Evolutionary conservation across 2,797 vertebrate species (phyloP), one percentile per base, ranked within the genome.

Genomic region (Enteromius unitaeniatus): DNA sequence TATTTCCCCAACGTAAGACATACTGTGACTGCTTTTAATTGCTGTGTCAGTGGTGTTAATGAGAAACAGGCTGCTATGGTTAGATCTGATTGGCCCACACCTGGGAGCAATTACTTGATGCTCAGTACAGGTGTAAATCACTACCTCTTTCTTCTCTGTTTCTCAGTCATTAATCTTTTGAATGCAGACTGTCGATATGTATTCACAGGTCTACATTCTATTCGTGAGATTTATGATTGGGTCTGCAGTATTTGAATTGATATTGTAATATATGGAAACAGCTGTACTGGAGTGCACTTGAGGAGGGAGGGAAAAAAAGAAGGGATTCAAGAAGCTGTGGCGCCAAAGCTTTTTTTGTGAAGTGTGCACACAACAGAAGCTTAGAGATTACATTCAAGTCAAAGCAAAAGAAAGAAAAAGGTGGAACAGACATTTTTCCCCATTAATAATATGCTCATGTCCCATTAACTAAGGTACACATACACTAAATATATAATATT

Each of bases 11-110:
- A 14, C 14, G 58, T 65, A 75, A 17, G 47, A 14, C 53, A 42
- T 40, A 45, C 51, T 1, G 31, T 67, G 60, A 62, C 47, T 60
- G 51, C 9, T 14, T 73, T 78, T 85, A 14, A 85, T 79, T 68
- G 84, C 40, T 53, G 28, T 42, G 72, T 60, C 78, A 70, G 49
- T 73, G 72, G 45, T 49, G 65, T 76, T 83, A 86, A 87, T 78
- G 62, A 78, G 79, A 60, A 86, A 75, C 79, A 80, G 51, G 60
- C 37, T 84, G 75, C 40, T 21, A 28, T 58, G 28, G 64, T 78
- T 79, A 84, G 17, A 82, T 75, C 69, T 75, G 79, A 87, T 87
- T 75, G 49, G 64, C 42, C 40, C 47, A 76, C 60, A 76, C 60
- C 76, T 86, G 82, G 49, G 68, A 82, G 51, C 65, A 47, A 84